Conservation (phyloP, 2,797 vertebrate species). For the Melanotaenia pygmaea region DNA sequence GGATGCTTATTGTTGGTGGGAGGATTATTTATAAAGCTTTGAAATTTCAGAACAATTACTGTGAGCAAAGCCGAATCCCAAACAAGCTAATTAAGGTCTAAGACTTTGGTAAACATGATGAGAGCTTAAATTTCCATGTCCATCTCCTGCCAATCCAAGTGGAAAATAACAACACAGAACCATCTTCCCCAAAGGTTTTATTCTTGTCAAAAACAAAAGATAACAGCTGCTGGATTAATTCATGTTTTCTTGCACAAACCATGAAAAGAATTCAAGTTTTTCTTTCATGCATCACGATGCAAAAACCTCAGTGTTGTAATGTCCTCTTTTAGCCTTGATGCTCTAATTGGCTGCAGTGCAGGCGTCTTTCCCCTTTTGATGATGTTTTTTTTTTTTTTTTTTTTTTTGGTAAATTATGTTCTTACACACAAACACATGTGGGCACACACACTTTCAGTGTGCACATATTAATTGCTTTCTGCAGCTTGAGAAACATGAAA, state of each 20-base stretch:
- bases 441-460: slow-evolving; percentile 7
- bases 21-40: not conserved
- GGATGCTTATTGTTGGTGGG: not conserved
- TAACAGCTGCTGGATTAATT: not conserved
- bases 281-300: not conserved
- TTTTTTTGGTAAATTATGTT: not conserved
- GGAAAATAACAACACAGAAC: too few species aligned
- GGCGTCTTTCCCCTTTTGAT: not conserved
- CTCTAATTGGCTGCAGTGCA: slow-evolving; percentile 31
- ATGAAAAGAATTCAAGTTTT: not conserved
- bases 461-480: slow-evolving; percentile 36
- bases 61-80: too few species aligned
- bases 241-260: not conserved
- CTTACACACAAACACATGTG: slow-evolving; percentile 12
- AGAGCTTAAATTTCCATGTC: too few species aligned
- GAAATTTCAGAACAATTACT: too few species aligned
- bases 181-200: too few species aligned
- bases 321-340: slow-evolving; percentile 16
- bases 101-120: too few species aligned
- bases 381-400: not conserved
- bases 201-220: too few species aligned
- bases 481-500: slow-evolving; percentile 27
- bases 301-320: slow-evolving; percentile 6
- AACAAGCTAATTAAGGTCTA: too few species aligned
- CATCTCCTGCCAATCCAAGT: too few species aligned